These are phyloP conservation scores for Sinosuthora webbiana DNA, from an alignment of 2,113 vertebrate genomes.

Conservation along the genomic window DNA sequence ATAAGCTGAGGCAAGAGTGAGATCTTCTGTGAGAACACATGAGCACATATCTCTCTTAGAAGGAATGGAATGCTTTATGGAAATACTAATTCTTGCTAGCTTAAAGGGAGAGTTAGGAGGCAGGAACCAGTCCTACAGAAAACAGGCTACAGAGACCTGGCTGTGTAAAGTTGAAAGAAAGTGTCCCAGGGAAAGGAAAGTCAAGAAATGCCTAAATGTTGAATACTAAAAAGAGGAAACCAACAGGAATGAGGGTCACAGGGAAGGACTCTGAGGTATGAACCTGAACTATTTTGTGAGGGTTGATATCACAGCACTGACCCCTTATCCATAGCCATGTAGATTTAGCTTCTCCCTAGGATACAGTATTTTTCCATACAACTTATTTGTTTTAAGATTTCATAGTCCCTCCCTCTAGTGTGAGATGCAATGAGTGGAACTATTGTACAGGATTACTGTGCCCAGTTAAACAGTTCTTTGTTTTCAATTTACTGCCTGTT, in stretches of 20 bases:
- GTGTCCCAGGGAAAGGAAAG: not conserved
- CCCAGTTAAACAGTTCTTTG: not conserved
- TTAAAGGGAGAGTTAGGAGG: not conserved
- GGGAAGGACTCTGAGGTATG: not conserved
- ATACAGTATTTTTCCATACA: not conserved
- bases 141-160: not conserved
- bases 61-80: not conserved
- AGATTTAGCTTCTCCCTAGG: not conserved
- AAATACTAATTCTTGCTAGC: not conserved
- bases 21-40: not conserved
- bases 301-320: not conserved
- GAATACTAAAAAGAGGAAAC: not conserved
- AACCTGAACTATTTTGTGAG: accelerated
- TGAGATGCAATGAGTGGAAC: not conserved
- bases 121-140: not conserved
- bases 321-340: not conserved
- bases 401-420: not conserved
- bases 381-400: not conserved
- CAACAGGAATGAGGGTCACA: not conserved
- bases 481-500: not conserved
- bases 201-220: not conserved
- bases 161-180: not conserved
- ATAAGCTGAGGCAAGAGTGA: not conserved
- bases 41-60: not conserved
- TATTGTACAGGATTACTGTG: not conserved